Conservation (phyloP, 2,797 vertebrate genomes). For the Pachyuromys duprasi region DNA sequence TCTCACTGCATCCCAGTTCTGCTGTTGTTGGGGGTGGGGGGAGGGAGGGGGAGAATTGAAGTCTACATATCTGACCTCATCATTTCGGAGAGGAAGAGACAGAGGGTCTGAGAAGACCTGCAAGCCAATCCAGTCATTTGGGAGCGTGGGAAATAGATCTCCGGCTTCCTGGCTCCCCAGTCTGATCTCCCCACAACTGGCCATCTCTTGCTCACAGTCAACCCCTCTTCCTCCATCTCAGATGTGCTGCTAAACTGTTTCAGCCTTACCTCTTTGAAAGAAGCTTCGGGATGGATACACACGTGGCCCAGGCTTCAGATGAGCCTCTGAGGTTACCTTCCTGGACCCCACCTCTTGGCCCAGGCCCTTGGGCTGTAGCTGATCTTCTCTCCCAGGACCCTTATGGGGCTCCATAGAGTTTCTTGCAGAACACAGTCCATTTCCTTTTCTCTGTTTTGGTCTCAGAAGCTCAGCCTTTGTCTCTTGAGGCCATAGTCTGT, state of each 20-base stretch:
- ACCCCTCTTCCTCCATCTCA: not conserved
- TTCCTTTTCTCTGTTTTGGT: not conserved
- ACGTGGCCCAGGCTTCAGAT: not conserved
- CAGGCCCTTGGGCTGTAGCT: not conserved
- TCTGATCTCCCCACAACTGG: not conserved
- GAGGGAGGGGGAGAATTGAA: not conserved
- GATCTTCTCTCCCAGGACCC: not conserved
- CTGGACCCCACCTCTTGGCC: not conserved
- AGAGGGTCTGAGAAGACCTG: not conserved
- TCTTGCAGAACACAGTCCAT: not conserved
- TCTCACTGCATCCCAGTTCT: not conserved
- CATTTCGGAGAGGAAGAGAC: conserved; percentile 33
- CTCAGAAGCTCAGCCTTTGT: not conserved
- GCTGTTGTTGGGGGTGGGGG: not conserved
- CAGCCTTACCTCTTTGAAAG: not conserved
- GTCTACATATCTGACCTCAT: not conserved
- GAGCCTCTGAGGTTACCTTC: not conserved
- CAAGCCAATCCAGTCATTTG: not conserved
- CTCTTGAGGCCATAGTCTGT: not conserved
- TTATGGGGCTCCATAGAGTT: not conserved
- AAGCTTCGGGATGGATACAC: not conserved
- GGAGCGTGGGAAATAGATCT: not conserved
- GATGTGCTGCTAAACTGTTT: not conserved
- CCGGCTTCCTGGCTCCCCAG: not conserved
- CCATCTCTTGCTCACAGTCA: not conserved